Evolutionary conservation across 2,113 vertebrate genomes (phyloP).

Genomic region (Tragulus kanchil): DNA sequence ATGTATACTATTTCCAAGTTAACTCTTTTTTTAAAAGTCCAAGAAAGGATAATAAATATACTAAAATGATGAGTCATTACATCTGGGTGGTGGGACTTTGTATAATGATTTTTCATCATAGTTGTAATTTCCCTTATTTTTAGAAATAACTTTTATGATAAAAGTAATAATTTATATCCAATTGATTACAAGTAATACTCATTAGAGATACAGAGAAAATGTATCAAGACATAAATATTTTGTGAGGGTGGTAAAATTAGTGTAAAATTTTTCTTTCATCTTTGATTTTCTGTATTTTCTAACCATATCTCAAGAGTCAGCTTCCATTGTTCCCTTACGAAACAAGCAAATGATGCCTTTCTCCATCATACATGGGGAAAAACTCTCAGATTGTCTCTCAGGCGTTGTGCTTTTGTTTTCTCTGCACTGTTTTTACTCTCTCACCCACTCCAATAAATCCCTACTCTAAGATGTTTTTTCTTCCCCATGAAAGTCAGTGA

Average conservation of each 20-base stretch:
- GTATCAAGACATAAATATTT: neutral
- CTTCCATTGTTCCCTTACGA: neutral
- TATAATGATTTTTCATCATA: neutral
- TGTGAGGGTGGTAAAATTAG: neutral
- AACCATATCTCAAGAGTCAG: neutral
- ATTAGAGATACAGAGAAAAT: conserved; percentile 9
- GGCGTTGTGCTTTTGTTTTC: neutral
- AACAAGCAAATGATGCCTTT: neutral
- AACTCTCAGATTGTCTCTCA: neutral
- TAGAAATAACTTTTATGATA: conserved; percentile 31
- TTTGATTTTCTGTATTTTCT: conserved; percentile 25
- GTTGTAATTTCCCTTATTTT: neutral
- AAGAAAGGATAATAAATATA: conserved; percentile 6
- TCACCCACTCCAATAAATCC: neutral
- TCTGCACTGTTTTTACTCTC: neutral
- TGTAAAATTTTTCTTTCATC: neutral
- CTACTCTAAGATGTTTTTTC: neutral
- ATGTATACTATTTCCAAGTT: conserved; percentile 27
- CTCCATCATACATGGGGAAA: neutral
- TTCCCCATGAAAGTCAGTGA: neutral
- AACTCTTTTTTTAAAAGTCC: neutral
- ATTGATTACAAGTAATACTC: neutral
- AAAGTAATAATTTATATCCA: conserved; percentile 11
- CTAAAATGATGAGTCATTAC: neutral
- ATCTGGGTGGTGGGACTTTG: neutral